Evolutionary conservation across 2,888 invertebrate species (phyloP), one percentile per base, ranked within the genome.

Genomic region (Epinotia ramella): DNA sequence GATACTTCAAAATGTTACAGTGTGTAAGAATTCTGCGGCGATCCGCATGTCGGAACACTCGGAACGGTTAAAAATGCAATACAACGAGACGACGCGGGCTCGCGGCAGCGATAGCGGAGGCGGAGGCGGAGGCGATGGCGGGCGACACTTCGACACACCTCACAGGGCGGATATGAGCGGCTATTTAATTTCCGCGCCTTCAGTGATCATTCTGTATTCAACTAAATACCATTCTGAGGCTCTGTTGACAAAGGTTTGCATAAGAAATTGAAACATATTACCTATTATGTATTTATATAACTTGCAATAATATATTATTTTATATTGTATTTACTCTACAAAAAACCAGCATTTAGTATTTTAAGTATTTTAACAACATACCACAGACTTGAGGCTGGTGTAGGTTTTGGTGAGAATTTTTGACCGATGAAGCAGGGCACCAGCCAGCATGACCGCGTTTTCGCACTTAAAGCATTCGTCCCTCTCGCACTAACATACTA

Each of bases 141-240:
- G 68, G 63, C 80, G 79, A 60, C 78, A 84, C 82, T 77, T 79
- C 84, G 84, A 84, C 85, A 86, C 87, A 86, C 87, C 57, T 68
- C 87, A 86, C 80, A 78, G 78, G 79, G 84, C 93, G 92, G 93
- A 93, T 91, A 91, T 91, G 88, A 89, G 88, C 89, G 89, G 91
- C 90, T 91, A 93, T 93, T 93, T 92, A 92, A 94, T 94, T 93
- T 93, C 93, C 93, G 92, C 81, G 86, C 89, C 87, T 89, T 89
- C 90, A 90, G 88, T 91, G 88, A 91, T 90, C 88, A 87, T 87
- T 88, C 87, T 87, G 86, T 84, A 88, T 88, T 89, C 86, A 87
- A 86, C 86, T 85, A 64, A 44, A 49, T 49, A 84, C 85, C 86
- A 84, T 84, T 81, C 82, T 83, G 82, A 81, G 80, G 80, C 79